A percentile compares a stretch with the other conserved stretches of the same genome.
Evolutionary conservation across 1,140 invertebrate species (phyloP).

Genomic region (Procambarus clarkii): DNA sequence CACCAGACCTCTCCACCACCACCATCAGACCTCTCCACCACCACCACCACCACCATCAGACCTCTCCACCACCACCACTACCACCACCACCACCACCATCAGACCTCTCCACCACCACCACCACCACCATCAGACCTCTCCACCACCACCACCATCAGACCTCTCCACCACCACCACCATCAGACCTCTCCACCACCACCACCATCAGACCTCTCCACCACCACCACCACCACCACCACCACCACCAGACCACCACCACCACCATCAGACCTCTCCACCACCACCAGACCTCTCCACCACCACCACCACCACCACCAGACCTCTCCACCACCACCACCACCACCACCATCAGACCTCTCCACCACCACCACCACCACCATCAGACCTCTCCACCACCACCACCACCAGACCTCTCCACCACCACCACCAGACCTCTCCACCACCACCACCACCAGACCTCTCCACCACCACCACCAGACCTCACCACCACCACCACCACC

Average conservation of each 20-base stretch:
- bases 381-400: background rate
- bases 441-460: too few species aligned
- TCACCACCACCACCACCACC: too few species aligned
- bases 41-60: background rate
- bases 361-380: background rate
- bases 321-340: background rate
- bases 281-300: background rate
- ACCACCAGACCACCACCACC: background rate
- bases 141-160: background rate
- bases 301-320: background rate
- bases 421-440: too few species aligned
- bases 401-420: too few species aligned
- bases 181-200: background rate
- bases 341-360: background rate
- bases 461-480: too few species aligned
- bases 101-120: background rate
- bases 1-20: background rate
- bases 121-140: background rate
- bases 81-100: background rate
- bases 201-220: background rate
- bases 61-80: background rate
- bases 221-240: background rate
- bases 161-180: background rate
- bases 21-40: background rate
- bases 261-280: background rate